Conservation (phyloP, 2,113 vertebrate genomes). For the Laterallus jamaicensis region DNA sequence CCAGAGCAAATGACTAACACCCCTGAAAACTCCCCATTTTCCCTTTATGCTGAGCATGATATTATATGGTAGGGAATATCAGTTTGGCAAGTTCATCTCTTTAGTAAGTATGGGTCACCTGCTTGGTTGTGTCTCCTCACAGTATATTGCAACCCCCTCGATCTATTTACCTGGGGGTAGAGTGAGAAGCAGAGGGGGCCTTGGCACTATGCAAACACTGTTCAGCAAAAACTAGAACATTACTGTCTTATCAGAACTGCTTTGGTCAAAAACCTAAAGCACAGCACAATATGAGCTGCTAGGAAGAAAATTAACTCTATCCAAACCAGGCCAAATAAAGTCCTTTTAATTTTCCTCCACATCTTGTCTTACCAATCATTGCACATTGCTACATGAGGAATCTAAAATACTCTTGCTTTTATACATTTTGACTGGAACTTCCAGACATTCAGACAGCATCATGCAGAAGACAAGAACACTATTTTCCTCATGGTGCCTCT, state of each 20-base stretch:
- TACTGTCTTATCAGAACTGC: background rate
- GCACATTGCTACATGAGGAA: background rate
- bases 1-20: background rate
- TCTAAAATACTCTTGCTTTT: background rate
- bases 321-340: background rate
- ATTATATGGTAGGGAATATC: background rate
- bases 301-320: background rate
- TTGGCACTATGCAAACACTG: background rate
- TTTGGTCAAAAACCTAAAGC: background rate
- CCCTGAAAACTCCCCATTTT: background rate
- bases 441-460: background rate
- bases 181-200: background rate
- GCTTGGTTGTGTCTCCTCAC: background rate
- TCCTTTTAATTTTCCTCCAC: background rate
- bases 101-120: background rate
- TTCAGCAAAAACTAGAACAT: background rate
- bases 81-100: background rate
- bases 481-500: background rate
- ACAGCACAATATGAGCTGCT: background rate
- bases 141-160: accelerated
- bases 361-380: background rate
- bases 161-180: background rate
- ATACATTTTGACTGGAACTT: background rate
- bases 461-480: background rate
- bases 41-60: background rate